A percentile compares a stretch with the other conserved stretches of the same genome.
phyloP scores from a whole-genome alignment of 2,888 invertebrate genomes.

The Orgyia antiqua region DNA sequence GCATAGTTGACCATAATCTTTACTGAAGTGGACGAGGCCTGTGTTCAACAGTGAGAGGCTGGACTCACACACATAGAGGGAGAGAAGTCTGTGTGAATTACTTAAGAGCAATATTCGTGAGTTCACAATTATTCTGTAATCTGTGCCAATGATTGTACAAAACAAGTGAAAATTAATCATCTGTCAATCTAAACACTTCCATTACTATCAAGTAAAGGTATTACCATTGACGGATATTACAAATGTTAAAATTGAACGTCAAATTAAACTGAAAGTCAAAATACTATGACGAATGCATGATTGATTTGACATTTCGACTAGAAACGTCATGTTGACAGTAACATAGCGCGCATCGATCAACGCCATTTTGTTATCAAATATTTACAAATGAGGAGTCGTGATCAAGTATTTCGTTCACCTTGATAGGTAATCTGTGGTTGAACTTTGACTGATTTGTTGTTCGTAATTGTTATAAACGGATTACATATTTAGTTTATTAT shows the following conservation, averaged over 20 bases:
- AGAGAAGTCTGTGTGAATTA: too few relatives aligned
- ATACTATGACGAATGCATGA: constrained; percentile 20
- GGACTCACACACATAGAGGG: too few relatives aligned
- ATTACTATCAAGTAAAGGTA: constrained; percentile 6
- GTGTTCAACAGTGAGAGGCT: too few relatives aligned
- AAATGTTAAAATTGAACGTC: constrained; percentile 14
- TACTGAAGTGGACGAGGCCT: too few relatives aligned
- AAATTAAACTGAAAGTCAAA: constrained; percentile 10
- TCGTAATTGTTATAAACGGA: too few relatives aligned
- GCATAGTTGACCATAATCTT: too few relatives aligned
- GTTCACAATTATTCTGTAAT: background rate
- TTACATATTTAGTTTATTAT: too few relatives aligned
- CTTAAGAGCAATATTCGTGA: too few relatives aligned
- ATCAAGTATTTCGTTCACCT: constrained; percentile 12
- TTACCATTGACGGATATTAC: constrained; percentile 4
- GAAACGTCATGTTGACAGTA: constrained; percentile 18
- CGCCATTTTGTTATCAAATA: constrained; percentile 16
- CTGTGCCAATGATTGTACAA: background rate
- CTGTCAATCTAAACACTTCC: constrained; percentile 6
- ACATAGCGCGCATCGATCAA: constrained; percentile 18
- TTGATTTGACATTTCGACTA: constrained; percentile 22
- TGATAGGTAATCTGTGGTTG: too few relatives aligned
- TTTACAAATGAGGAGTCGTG: constrained; percentile 18
- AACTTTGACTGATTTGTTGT: too few relatives aligned
- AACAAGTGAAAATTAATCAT: constrained; percentile 5